phyloP scores from a whole-genome alignment of 2,113 vertebrate genomes.

The Nibea coibor region DNA sequence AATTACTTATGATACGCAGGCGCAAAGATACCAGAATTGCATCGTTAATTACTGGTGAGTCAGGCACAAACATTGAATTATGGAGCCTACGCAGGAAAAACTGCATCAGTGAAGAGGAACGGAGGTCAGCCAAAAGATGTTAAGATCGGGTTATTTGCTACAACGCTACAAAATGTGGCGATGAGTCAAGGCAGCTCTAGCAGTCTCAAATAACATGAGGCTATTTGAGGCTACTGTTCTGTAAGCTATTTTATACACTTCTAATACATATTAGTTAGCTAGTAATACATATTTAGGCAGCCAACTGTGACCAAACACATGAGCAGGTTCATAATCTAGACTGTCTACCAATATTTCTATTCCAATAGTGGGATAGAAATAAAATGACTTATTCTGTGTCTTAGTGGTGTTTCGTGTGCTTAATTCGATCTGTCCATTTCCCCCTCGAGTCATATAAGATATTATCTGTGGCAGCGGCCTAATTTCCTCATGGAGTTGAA shows the following conservation, averaged over 20 bases:
- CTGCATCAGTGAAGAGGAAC: neutral
- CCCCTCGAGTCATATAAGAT: neutral
- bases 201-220: neutral
- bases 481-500: neutral
- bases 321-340: neutral
- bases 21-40: no score
- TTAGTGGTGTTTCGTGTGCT: neutral
- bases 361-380: neutral
- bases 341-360: neutral
- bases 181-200: neutral
- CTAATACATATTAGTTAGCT: neutral
- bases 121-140: neutral
- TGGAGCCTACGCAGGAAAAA: neutral
- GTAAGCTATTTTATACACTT: neutral
- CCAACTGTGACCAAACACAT: neutral
- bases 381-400: neutral
- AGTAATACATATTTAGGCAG: neutral
- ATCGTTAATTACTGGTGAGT: no score
- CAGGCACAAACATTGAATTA: no score
- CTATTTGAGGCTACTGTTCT: neutral
- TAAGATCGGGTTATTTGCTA: neutral
- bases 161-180: neutral
- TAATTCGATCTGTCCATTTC: neutral
- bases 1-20: no score
- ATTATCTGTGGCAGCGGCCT: neutral